A percentile compares a stretch with the other conserved stretches of the same genome.
These are phyloP conservation scores for Syngnathus scovelli DNA, from an alignment of 2,113 vertebrate species.

Conservation along the genomic window DNA sequence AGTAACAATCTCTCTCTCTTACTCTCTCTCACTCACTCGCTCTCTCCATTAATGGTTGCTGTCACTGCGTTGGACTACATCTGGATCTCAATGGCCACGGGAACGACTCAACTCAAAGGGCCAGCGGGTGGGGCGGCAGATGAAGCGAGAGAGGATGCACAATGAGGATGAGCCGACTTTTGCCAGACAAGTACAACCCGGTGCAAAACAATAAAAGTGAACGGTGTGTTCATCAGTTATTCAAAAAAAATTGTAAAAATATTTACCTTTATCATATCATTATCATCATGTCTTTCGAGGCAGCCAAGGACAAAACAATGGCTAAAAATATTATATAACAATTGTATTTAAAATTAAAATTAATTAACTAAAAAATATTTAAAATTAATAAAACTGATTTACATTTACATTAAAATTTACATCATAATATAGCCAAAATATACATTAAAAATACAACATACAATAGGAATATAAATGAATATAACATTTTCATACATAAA, in stretches of 20 bases:
- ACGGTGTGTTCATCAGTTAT: neutral
- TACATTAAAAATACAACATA: no score
- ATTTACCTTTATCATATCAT: neutral
- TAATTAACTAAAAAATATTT: no score
- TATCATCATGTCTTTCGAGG: neutral
- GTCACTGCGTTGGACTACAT: constrained; percentile 49
- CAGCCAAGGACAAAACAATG: neutral
- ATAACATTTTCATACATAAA: no score
- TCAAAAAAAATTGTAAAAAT: neutral
- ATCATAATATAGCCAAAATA: no score
- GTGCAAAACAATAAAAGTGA: neutral
- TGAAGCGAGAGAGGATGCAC: neutral
- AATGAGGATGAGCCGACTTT: neutral
- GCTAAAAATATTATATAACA: neutral
- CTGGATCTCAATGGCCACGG: constrained; percentile 60
- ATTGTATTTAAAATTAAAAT: no score
- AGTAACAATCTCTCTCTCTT: neutral
- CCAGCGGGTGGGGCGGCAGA: neutral
- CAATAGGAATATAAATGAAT: no score
- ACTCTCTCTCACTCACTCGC: constrained; percentile 2
- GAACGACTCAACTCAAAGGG: constrained; percentile 44
- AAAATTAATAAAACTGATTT: no score
- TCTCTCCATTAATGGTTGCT: constrained; percentile 42
- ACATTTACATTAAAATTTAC: no score
- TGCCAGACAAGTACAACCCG: neutral